Base-by-base conservation (phyloP, 2,888 invertebrate species). In the Pyrrhia umbra region DNA sequence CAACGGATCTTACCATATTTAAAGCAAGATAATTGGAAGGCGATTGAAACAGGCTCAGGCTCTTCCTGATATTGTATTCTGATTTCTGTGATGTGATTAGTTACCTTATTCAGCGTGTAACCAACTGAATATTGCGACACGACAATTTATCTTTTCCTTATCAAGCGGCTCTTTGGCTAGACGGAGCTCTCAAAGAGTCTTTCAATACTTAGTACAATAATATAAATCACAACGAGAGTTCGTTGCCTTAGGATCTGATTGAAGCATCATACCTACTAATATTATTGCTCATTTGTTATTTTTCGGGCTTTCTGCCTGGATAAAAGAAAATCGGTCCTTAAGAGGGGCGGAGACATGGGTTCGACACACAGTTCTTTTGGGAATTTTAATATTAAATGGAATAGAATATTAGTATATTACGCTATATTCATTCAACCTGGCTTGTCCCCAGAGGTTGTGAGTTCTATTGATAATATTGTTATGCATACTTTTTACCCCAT, bases 11-110 rank as follows among this genome's bases (percentile, higher is more conserved):
- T 58, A 57, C 78, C 55, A 64, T 77, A 67, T 65, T 65, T 47
- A 57, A 68, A 61, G 49, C 27, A 50, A 67, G 50, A 72, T 78
- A 77, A 78, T 79, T 77, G 74, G 72, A 68, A 42, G 25, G 42
- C 55, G 50, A 66, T 72, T 66, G 66, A 58, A 56, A 68, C 47
- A 21, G 39, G n/a, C 49, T 47, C n/a, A n/a, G n/a, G n/a, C n/a
- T 54, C 62, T 75, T 75, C 77, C 68, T 77, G 76, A 78, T 79
- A 72, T 79, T 79, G 79, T 77, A 75, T 79, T 64, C 71, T 34
- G 67, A 75, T 77, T 77, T 71, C 64, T 65, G 55, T 49, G 49
- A 69, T 56, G 74, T 64, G 64, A 78, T 78, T 67, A 75, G 54
- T 52, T 60, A 45, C 67, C 68, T 71, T 75, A 75, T 68, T 60